Conservation (phyloP, 2,797 vertebrate genomes). For the Mareca penelope region DNA sequence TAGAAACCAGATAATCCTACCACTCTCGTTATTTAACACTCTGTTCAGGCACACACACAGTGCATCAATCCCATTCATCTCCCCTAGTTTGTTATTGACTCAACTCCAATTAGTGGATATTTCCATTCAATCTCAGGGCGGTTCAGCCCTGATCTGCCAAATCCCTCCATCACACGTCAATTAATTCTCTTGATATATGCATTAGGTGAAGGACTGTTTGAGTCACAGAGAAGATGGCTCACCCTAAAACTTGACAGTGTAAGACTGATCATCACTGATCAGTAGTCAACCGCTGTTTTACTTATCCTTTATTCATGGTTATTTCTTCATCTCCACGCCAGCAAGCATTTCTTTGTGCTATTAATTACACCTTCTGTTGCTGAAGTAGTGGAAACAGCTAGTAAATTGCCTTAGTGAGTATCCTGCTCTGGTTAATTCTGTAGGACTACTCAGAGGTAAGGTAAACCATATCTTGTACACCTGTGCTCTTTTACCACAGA, state of each 20-base stretch:
- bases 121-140: neutral
- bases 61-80: neutral
- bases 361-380: neutral
- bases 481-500: neutral
- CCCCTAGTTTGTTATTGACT: neutral
- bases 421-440: neutral
- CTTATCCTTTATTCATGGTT: neutral
- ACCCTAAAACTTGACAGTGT: neutral
- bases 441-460: neutral
- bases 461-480: neutral
- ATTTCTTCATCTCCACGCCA: neutral
- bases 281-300: neutral
- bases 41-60: neutral
- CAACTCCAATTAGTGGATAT: neutral
- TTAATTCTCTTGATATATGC: neutral
- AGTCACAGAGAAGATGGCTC: neutral
- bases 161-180: neutral
- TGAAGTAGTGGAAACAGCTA: neutral
- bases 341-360: neutral
- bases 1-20: neutral
- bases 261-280: neutral
- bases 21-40: neutral
- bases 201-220: neutral
- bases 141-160: neutral
- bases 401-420: neutral